These are phyloP conservation scores for Myopa tessellatipennis DNA, from an alignment of 2,888 invertebrate genomes.

Conservation along the genomic window DNA sequence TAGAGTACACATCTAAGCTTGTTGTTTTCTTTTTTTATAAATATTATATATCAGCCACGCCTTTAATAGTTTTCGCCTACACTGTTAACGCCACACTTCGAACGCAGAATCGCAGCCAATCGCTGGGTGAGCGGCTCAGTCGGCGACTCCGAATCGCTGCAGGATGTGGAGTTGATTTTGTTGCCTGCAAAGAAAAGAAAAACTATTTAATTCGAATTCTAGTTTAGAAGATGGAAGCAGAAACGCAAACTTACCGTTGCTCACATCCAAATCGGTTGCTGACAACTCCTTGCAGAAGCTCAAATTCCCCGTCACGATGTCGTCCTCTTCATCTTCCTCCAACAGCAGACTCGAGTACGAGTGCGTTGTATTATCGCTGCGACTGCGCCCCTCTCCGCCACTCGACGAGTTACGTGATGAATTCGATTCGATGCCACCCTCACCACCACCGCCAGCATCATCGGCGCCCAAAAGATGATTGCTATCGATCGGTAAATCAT, in stretches of 20 bases:
- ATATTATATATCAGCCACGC: conserved; percentile 1
- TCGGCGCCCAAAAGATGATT: conserved; percentile 53
- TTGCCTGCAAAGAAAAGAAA: conserved; percentile 55
- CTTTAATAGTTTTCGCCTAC: conserved; percentile 41
- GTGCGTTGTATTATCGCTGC: conserved; percentile 68
- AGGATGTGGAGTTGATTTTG: conserved; percentile 65
- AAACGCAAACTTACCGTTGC: conserved; percentile 58
- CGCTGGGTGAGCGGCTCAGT: conserved; percentile 67
- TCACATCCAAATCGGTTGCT: conserved; percentile 63
- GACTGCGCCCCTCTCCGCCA: conserved; percentile 60
- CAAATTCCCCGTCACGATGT: conserved; percentile 62
- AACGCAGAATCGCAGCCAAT: conserved; percentile 65
- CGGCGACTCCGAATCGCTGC: conserved; percentile 68
- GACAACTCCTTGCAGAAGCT: conserved; percentile 57
- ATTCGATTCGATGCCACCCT: conserved; percentile 50
- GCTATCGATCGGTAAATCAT: conserved; percentile 64
- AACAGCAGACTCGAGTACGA: conserved; percentile 68
- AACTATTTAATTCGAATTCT: background rate
- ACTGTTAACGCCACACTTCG: conserved; percentile 64
- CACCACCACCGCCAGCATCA: conserved; percentile 47
- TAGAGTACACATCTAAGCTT: conserved; percentile 3
- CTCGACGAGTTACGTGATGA: conserved; percentile 65
- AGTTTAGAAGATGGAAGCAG: no score
- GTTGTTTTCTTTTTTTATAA: background rate
- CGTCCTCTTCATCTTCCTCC: conserved; percentile 68